Base-by-base conservation (phyloP, 2,113 vertebrate species). In the Dendropsophus ebraccatus region DNA sequence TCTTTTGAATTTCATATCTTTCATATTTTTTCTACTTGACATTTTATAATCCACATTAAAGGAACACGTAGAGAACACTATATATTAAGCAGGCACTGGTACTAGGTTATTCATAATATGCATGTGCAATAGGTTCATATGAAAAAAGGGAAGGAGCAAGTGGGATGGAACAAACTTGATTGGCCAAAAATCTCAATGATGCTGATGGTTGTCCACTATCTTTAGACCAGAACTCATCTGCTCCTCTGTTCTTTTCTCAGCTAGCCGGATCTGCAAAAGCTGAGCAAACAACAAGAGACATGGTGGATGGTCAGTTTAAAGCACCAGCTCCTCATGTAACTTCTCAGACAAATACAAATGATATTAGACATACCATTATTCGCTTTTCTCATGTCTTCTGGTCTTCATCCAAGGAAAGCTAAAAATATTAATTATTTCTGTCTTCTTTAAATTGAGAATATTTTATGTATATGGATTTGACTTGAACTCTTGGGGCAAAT, bases 231-330 rank as follows among this genome's bases (percentile, higher is more conserved):
- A 21, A 78, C n/a, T n/a, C 77, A 79, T 79, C 52, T 58, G 77
- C 77, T 80, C 54, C 78, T 80, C 54, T 80, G 78, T 62, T 80
- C 56, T 62, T 80, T 80, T 62, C 78, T 80, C 54, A 80, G 56
- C 78, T 67, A 70, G 62, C 11, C 19, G 41, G 62, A 70, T 70
- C 62, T 82, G 41, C 62, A 82, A 82, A 82, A 50, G 58, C 80
- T 82, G 80, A 82, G 62, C 16, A 69, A 82, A 82, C 79, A 65
- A 81, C 60, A 62, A 81, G 79, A 67, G 17, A 81, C 30, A 82
- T 28, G 25, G 58, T 69, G 80, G 60, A 52, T 28, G 50, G 62
- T 30, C 47, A 52, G 47, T 49, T 70, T 69, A 69, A 82, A 82
- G 80, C 62, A 82, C 80, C 80, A 82, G 41, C 30, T 82, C 62